Base-by-base conservation (phyloP, 1,140 invertebrate genomes). In the Phymorhynchus buccinoides region DNA sequence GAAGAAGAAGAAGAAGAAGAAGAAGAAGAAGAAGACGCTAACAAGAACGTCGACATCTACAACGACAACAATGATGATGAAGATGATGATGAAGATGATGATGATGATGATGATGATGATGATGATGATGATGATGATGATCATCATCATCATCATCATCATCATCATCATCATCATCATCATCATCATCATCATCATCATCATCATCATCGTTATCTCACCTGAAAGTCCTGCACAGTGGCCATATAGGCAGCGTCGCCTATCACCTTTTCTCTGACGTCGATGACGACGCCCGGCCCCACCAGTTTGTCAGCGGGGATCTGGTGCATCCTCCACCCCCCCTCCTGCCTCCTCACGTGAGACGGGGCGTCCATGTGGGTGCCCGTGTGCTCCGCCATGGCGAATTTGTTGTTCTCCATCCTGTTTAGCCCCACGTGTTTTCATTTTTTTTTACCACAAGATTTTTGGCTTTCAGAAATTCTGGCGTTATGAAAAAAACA, bases 271-370 rank as follows among this genome's bases (percentile, higher is more conserved):
- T 80, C 35, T 18, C 62, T 84, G 14, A 89, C 88, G 71, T 89
- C 80, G 35, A 89, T 78, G 39, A 89, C 81, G 16, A 88, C 88
- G 12, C 86, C 88, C 62, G 87, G 84, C 16, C 89, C 89, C 32
- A 85, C 73, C 30, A 89, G 81, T 6, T 84, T 75, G 35, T 86
- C 80, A 9, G 87, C 42, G 32, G 89, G 89, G n/a, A 89, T 88
- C 80, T 89, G 84, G 30, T 88, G 86, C 30, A 75, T 77, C 9
- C 85, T 75, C 88, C 86, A 87, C 7, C 39, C 30, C 0, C 83
- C 85, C 66, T 87, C 30, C n/a, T n/a, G n/a, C n/a, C n/a, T n/a
- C n/a, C 44, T 62, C 52, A 88, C 88, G 79, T 89, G 89, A 0
- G 86, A 56, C 18, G 89, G 88, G 3, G 89, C 85, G 84, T 89